Conservation (phyloP, 2,888 invertebrate species). For the Scelioninae gen. 2 region DNA sequence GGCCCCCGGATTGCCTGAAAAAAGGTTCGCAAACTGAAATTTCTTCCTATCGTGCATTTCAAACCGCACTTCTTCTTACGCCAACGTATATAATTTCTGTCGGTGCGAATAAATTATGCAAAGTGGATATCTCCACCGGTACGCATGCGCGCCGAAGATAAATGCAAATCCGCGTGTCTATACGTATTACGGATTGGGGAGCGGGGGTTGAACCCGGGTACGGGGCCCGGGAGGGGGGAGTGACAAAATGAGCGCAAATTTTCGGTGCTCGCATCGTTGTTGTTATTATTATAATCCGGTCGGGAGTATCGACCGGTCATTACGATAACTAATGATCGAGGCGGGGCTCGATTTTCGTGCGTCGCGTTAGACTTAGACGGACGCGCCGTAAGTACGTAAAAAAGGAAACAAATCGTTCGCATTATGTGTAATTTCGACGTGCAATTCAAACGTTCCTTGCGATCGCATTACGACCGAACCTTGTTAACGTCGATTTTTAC, state of each 20-base stretch:
- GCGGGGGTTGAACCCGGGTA: constrained; percentile 5
- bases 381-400: constrained; percentile 12
- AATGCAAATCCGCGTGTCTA: constrained; percentile 39
- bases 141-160: constrained; percentile 28
- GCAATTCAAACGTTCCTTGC: constrained; percentile 6
- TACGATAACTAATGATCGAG: constrained; percentile 65
- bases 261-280: constrained; percentile 23
- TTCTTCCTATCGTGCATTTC: background rate
- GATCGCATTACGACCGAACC: constrained; percentile 4
- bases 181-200: constrained; percentile 21
- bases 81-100: constrained; percentile 13
- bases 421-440: constrained; percentile 35
- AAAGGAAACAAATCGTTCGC: constrained; percentile 23
- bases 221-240: background rate
- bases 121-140: constrained; percentile 32
- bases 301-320: constrained; percentile 53
- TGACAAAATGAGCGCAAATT: constrained; percentile 26
- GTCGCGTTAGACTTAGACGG: constrained; percentile 64
- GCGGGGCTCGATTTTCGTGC: constrained; percentile 64
- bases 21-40: too few relatives aligned
- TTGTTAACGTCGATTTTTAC: constrained; percentile 24
- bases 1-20: too few relatives aligned
- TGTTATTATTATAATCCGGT: constrained; percentile 48
- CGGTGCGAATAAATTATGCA: constrained; percentile 41
- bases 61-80: constrained; percentile 1